Evolutionary conservation across 1,140 invertebrate genomes (phyloP), one percentile per base, ranked within the genome.

Genomic region (Macrobrachium rosenbergii): DNA sequence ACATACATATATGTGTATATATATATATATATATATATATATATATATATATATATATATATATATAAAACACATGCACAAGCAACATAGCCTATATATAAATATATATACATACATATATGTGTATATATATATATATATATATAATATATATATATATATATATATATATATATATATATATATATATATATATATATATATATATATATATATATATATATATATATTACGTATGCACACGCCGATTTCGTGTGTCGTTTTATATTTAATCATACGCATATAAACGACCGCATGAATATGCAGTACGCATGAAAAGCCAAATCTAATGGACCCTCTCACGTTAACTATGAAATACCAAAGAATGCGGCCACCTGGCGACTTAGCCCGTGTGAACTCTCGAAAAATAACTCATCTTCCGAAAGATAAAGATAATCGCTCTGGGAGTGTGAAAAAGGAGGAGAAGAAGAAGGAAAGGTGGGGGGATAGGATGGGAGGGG

Each of bases 21-120:
- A 81, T 12, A 63, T 23, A 63, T 63, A 63, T 45, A 64, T 1
- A 28, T 45, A 81, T 67, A 81, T 81, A 78, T 59, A 21, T 78
- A 12, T 52, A 1, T 78, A 37, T 78, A 21, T 59, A 2, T 78
- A 21, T 21, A 60, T 21, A 8, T 52, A 11, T 59, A 21, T 79
- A 28, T 59, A 11, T n/a, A 23, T 79, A 10, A n/a, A n/a, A n/a
- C n/a, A n/a, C n/a, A n/a, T n/a, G n/a, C n/a, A n/a, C n/a, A n/a
- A n/a, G n/a, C n/a, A n/a, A n/a, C n/a, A n/a, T n/a, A n/a, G n/a
- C n/a, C n/a, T n/a, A n/a, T n/a, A n/a, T n/a, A n/a, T n/a, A n/a
- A n/a, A n/a, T 28, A 64, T n/a, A 81, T 12, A 64, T 63, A 63
- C 28, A 81, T 37, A 63, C 14, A 64, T 63, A 81, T 11, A 59